Base-by-base conservation (phyloP, 2,888 invertebrate species). In the Lithosia quadra region DNA sequence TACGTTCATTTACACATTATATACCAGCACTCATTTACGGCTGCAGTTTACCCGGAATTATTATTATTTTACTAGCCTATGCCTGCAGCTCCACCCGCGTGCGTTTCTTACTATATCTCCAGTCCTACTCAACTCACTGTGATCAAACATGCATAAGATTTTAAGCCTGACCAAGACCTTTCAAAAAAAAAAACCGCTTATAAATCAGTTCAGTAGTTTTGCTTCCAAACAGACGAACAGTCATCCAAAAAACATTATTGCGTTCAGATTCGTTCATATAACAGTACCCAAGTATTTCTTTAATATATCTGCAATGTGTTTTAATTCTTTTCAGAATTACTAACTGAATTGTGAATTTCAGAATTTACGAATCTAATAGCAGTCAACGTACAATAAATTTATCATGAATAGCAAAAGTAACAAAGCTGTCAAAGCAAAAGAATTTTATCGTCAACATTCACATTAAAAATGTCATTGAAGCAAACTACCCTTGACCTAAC, bases 1-100 rank as follows among this genome's bases (percentile, higher is more conserved):
- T 87, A 82, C 79, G 79, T 83, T 84, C 85, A 86, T 86, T 86
- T 87, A 86, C 78, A 83, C 84, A 86, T 87, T n/a, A 86, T 88
- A 87, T 82, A 78, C 69, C 74, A 74, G 67, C 65, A 78, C 82
- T 83, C 83, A 79, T 87, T 87, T 84, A 86, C 79, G 80, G 78
- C 76, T 72, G 77, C 75, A 63, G 82, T 58, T 28, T 33, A 5
- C n/a, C 9, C n/a, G 24, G 28, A 4, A 33, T 18, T n/a, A n/a
- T n/a, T 15, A 10, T 18, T 18, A 33, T 58, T 58, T 58, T n/a
- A 8, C 2, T 82, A 84, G n/a, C n/a, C n/a, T n/a, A n/a, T n/a
- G n/a, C n/a, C n/a, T n/a, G n/a, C n/a, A n/a, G n/a, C n/a, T n/a
- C n/a, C n/a, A n/a, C n/a, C n/a, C n/a, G n/a, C n/a, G n/a, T n/a